Evolutionary conservation across 2,888 invertebrate species (phyloP).

Genomic region (Cosmia trapezina): DNA sequence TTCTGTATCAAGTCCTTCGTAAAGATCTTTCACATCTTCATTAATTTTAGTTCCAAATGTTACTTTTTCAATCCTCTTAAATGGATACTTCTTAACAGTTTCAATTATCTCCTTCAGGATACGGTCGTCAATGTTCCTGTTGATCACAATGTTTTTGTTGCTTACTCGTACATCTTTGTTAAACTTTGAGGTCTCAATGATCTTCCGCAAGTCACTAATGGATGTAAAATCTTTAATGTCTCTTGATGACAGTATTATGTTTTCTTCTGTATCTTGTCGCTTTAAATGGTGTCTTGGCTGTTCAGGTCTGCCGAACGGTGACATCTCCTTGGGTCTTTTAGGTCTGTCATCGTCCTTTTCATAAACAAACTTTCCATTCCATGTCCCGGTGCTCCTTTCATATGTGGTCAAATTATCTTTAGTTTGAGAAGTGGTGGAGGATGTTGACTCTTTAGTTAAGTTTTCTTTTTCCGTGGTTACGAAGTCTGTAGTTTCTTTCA

Average conservation of each 20-base stretch:
- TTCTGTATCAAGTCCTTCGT: conserved; percentile 86
- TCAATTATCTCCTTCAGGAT: conserved; percentile 87
- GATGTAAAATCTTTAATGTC: conserved; percentile 89
- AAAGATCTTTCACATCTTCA: conserved; percentile 90
- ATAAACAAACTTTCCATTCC: conserved; percentile 91
- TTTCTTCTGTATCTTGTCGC: conserved; percentile 87
- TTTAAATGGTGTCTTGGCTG: conserved; percentile 85
- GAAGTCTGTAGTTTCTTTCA: conserved; percentile 81
- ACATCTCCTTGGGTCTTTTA: conserved; percentile 83
- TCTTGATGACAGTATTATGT: conserved; percentile 86
- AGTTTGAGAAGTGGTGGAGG: conserved; percentile 76
- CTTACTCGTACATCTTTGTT: conserved; percentile 87
- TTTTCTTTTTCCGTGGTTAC: conserved; percentile 87
- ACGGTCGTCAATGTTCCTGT: conserved; percentile 86
- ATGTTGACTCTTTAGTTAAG: conserved; percentile 83
- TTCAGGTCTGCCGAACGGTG: conserved; percentile 85
- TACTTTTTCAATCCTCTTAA: conserved; percentile 88
- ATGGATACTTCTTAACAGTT: conserved; percentile 88
- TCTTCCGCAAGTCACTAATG: conserved; percentile 86
- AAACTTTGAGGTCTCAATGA: conserved; percentile 84
- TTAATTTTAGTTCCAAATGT: conserved; percentile 90
- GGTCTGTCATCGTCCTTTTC: conserved; percentile 87
- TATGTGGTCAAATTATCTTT: conserved; percentile 86
- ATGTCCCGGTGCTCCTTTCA: conserved; percentile 87
- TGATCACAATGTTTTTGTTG: conserved; percentile 87